Evolutionary conservation across 2,797 vertebrate genomes (phyloP).

Genomic region (Sebastes nivosus): DNA sequence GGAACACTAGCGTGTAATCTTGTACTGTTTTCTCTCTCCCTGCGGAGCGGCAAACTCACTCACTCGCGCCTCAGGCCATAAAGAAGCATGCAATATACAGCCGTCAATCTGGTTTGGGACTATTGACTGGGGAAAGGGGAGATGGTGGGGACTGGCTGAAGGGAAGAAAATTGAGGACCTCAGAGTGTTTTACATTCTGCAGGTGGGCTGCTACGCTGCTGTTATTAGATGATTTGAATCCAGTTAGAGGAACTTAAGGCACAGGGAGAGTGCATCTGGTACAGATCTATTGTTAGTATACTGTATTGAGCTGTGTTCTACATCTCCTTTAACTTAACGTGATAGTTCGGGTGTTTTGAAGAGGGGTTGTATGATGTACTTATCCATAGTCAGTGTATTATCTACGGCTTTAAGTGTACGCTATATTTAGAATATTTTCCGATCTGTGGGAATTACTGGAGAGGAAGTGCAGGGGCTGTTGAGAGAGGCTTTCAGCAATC

Average conservation of each 20-base stretch:
- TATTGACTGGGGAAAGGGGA: conserved; percentile 33
- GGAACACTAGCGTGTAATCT: conserved; percentile 72
- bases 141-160: conserved; percentile 24
- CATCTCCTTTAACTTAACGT: not conserved
- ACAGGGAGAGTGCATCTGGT: not conserved
- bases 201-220: not conserved
- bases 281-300: not conserved
- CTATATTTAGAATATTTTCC: too few species aligned
- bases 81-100: conserved; percentile 65
- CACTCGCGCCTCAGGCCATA: conserved; percentile 46
- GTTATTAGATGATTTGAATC: conserved; percentile 7
- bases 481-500: too few species aligned
- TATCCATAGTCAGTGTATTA: too few species aligned
- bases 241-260: not conserved
- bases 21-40: conserved; percentile 55
- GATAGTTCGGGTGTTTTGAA: not conserved
- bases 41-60: conserved; percentile 45
- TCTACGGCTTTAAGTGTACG: too few species aligned
- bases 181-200: not conserved
- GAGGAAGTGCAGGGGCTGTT: too few species aligned
- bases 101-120: conserved; percentile 60
- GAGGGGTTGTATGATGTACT: too few species aligned
- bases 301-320: not conserved
- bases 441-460: too few species aligned
- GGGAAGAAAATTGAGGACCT: conserved; percentile 3